A percentile compares a stretch with the other conserved stretches of the same genome.
These are phyloP conservation scores for Entomyzon cyanotis DNA, from an alignment of 2,113 vertebrate species.

Conservation along the genomic window DNA sequence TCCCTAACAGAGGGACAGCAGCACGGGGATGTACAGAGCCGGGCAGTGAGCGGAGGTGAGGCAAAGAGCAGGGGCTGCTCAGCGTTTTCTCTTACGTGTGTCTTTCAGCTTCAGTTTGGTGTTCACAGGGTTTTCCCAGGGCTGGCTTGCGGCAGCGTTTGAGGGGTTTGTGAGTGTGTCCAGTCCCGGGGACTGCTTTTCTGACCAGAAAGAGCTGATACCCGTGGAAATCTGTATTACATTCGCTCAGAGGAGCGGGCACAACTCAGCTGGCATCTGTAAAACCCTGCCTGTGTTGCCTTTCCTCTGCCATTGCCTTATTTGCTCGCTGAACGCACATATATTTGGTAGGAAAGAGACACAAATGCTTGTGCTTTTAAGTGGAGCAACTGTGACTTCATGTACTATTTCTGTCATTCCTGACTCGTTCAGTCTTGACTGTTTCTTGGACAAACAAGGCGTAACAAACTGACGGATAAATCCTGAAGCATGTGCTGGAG, in stretches of 20 bases:
- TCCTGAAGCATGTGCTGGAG: conserved; percentile 27
- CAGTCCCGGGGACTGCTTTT: background rate
- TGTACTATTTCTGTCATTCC: conserved; percentile 61
- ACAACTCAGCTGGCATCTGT: background rate
- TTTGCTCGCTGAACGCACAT: background rate
- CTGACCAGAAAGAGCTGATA: background rate
- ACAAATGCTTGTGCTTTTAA: conserved; percentile 36
- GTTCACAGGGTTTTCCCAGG: background rate
- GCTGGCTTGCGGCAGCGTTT: background rate
- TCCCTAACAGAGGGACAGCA: background rate
- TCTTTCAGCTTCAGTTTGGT: background rate
- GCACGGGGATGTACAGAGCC: background rate
- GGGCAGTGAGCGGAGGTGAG: background rate
- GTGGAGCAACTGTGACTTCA: conserved; percentile 47
- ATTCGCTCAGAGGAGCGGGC: background rate
- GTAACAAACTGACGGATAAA: background rate
- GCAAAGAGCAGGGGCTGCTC: background rate
- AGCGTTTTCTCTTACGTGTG: background rate
- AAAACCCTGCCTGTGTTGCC: background rate
- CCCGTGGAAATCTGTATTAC: background rate
- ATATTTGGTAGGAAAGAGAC: conserved; percentile 1
- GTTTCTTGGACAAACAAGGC: conserved; percentile 56
- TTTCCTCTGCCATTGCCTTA: conserved; percentile 22
- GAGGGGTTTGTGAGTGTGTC: background rate
- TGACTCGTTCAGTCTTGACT: conserved; percentile 36